Evolutionary conservation across 2,113 vertebrate species (phyloP).

Genomic region (Archilochus colubris): DNA sequence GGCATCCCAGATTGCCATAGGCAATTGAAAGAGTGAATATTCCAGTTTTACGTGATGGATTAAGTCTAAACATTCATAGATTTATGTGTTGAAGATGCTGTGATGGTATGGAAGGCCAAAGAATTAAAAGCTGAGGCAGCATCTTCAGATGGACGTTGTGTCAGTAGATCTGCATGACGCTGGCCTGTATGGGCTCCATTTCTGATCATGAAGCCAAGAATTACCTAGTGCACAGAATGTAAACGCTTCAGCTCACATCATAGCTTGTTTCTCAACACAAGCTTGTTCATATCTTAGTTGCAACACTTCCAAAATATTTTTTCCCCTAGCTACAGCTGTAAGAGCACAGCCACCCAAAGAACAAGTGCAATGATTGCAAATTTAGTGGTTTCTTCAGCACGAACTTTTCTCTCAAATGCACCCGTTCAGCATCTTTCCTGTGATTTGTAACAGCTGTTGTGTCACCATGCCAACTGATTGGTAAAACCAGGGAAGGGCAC

Average conservation of each 20-base stretch:
- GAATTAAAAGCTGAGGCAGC: neutral
- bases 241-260: neutral
- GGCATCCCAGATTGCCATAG: neutral
- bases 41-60: neutral
- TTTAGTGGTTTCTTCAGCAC: constrained; percentile 13
- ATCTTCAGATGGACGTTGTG: neutral
- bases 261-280: neutral
- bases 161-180: neutral
- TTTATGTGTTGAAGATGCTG: neutral
- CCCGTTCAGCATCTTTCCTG: constrained; percentile 5
- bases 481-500: neutral
- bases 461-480: constrained; percentile 53
- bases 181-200: neutral
- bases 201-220: neutral
- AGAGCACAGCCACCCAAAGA: neutral
- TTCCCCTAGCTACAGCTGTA: neutral
- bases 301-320: constrained; percentile 1
- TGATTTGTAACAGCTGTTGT: constrained; percentile 58
- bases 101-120: neutral
- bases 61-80: neutral
- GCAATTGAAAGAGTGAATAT: neutral
- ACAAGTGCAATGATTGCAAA: constrained; percentile 33
- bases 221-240: neutral
- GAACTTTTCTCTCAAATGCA: constrained; percentile 3
- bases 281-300: neutral